These are phyloP conservation scores for Stigmatopora argus DNA, from an alignment of 2,113 vertebrate species.

Conservation along the genomic window DNA sequence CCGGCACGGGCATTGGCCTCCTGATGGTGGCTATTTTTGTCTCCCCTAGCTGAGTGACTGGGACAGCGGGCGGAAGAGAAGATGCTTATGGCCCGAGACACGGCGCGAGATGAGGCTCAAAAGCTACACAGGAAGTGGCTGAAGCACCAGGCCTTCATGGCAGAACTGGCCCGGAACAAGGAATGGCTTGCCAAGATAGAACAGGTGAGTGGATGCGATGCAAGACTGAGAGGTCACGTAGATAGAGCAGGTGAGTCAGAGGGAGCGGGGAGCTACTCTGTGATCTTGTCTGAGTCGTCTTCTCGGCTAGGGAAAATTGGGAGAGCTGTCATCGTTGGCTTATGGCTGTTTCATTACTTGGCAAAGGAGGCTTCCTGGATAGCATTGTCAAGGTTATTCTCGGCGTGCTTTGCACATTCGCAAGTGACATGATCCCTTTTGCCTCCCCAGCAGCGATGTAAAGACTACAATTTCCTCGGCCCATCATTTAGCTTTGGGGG, in stretches of 20 bases:
- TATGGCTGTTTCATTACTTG: constrained; percentile 38
- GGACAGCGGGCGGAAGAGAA: constrained; percentile 77
- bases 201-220: constrained; percentile 75
- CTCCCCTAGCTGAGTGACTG: constrained; percentile 78
- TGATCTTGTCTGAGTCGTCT: constrained; percentile 19
- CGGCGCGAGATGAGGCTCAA: constrained; percentile 88
- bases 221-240: constrained; percentile 32
- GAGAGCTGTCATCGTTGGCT: constrained; percentile 45
- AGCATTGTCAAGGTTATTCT: constrained; percentile 63
- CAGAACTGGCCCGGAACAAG: constrained; percentile 88
- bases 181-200: constrained; percentile 93
- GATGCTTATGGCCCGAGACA: constrained; percentile 90
- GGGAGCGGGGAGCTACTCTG: neutral
- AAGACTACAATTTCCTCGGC: constrained; percentile 12
- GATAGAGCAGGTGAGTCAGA: constrained; percentile 31
- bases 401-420: constrained; percentile 33
- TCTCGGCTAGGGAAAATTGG: constrained; percentile 30
- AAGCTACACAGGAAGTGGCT: constrained; percentile 95
- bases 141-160: constrained; percentile 92
- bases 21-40: constrained; percentile 72
- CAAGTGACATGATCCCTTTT: constrained; percentile 27
- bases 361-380: constrained; percentile 48
- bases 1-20: constrained; percentile 59
- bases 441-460: constrained; percentile 2
- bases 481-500: constrained; percentile 19